Evolutionary conservation across 2,888 invertebrate species (phyloP).

Genomic region (Eupithecia insigniata): DNA sequence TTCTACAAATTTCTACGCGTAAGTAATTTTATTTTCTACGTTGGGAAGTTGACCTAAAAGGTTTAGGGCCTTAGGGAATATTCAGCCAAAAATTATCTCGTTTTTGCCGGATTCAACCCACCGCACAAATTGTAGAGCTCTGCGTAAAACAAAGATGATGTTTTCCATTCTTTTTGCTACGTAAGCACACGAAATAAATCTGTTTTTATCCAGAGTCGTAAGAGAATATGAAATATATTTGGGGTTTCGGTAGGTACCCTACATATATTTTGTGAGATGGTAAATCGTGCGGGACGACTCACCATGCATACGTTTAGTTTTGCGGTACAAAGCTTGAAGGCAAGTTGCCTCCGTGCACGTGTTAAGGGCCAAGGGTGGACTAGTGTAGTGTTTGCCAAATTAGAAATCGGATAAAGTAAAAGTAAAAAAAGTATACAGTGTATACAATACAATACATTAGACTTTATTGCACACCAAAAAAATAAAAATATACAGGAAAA

Average conservation of each 20-base stretch:
- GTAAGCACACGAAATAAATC: conserved; percentile 11
- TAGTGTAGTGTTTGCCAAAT: background rate
- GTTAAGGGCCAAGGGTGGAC: background rate
- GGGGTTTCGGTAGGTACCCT: background rate
- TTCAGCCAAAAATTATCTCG: conserved; percentile 15
- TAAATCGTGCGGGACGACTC: background rate
- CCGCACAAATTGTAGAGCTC: conserved; percentile 13
- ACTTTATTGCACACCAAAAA: too few relatives aligned
- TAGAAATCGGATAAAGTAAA: too few relatives aligned
- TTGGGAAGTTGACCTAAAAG: conserved; percentile 15
- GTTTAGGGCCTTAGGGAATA: conserved; percentile 16
- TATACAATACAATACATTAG: too few relatives aligned
- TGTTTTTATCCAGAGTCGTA: conserved; percentile 9
- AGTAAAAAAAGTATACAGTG: too few relatives aligned
- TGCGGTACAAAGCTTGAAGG: background rate
- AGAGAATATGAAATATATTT: conserved; percentile 11
- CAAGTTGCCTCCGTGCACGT: background rate
- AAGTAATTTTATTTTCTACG: conserved; percentile 9
- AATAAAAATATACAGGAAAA: too few relatives aligned
- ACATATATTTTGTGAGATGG: conserved; percentile 2
- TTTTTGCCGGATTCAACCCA: conserved; percentile 14
- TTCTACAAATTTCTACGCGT: conserved; percentile 10
- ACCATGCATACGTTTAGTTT: background rate
- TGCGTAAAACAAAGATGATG: conserved; percentile 16
- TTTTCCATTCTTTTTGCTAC: conserved; percentile 13